Base-by-base conservation (phyloP, 2,797 vertebrate species). In the Remorina albescens region DNA sequence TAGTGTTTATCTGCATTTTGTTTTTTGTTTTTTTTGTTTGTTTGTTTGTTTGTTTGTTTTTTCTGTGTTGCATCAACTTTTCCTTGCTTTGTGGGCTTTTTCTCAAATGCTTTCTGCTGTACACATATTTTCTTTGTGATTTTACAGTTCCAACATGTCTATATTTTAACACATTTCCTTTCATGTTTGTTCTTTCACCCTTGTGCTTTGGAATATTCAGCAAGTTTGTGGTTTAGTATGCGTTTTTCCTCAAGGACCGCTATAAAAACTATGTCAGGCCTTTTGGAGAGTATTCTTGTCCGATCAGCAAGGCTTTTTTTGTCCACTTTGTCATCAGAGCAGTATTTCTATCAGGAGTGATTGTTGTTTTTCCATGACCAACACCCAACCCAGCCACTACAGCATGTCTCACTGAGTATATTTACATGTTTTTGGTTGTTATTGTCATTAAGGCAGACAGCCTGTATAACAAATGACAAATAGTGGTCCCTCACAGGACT, bases 401-500 rank as follows among this genome's bases (percentile, higher is more conserved):
- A 11, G 32, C 28, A 2, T 23, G 42, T 74, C n/a, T n/a, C 30
- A 47, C 19, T 42, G 25, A 62, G 23, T 58, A 36, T 21, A 36
- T 25, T 57, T 68, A 57, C 4, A 15, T 8, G 47, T 30, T 30
- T 30, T 30, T 30, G 3, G 3, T 30, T 30, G 3, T 30, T 30
- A 3, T 30, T 30, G 7, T 21, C 25, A 1, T 65, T 28, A 41
- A 54, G 21, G 41, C 32, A 54, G 3, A 34, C n/a, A 1, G 19
- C 39, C 44, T 62, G 62, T 49, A 37, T 65, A 76, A 72, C 72
- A 51, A 72, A 50, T 12, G 11, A 26, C 58, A 57, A 65, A 46
- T 72, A 46, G 61, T 28, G 54, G 69, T 71, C 84, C 71, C 67
- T 76, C 19, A 5, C 77, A 77, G 76, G 79, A 75, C 59, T 76